phyloP scores from a whole-genome alignment of 2,888 invertebrate genomes.

The Agrotis puta region DNA sequence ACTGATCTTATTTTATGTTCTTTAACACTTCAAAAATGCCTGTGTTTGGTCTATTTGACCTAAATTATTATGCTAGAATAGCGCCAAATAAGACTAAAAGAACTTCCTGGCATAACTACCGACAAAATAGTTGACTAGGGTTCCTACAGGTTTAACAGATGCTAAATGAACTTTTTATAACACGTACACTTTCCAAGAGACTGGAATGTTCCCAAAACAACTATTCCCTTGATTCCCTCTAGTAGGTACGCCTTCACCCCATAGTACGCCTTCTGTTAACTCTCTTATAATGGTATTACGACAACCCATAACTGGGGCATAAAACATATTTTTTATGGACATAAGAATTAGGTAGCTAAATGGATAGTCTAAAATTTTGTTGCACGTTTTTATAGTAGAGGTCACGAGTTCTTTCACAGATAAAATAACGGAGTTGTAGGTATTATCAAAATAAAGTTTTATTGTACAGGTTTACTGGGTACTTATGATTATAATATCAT shows the following conservation, averaged over 20 bases:
- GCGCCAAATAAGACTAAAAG: too few species aligned
- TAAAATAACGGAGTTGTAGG: constrained; percentile 40
- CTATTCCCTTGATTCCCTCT: neutral
- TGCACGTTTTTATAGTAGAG: constrained; percentile 51
- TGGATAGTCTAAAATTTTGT: constrained; percentile 60
- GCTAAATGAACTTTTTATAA: too few species aligned
- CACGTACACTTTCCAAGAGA: neutral
- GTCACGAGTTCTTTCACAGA: constrained; percentile 49
- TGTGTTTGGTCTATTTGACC: too few species aligned
- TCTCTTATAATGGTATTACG: constrained; percentile 24
- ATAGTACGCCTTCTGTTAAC: constrained; percentile 23
- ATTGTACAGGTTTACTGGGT: constrained; percentile 23
- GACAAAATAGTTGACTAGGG: too few species aligned
- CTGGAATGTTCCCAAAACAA: neutral
- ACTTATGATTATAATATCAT: too few species aligned
- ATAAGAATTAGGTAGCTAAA: constrained; percentile 63
- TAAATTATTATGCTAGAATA: too few species aligned
- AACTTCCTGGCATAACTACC: too few species aligned
- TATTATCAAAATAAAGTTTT: constrained; percentile 47
- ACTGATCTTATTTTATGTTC: too few species aligned
- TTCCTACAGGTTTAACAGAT: too few species aligned
- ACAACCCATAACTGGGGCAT: constrained; percentile 48
- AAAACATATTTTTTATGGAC: constrained; percentile 64
- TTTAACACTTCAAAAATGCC: too few species aligned
- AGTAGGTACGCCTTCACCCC: neutral